Base-by-base conservation (phyloP, 1,140 invertebrate species). In the Ctenoplectra terminalis region DNA sequence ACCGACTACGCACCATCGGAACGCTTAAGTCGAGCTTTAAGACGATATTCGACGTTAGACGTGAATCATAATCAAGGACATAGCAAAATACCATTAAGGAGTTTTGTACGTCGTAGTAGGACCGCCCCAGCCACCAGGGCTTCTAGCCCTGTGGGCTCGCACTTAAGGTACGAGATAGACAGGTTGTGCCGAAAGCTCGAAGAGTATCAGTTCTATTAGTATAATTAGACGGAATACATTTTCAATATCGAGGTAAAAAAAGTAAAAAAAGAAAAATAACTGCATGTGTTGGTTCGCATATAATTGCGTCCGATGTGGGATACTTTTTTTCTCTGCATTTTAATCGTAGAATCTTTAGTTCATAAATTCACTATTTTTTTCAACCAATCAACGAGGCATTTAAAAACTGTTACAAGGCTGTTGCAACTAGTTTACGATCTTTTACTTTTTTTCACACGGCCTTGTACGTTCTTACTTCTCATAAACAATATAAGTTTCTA, bases 1-100 rank as follows among this genome's bases (percentile, higher is more conserved):
- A 70, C 85, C 0, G 90, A 92, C 70, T 91, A 89, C 23, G 69
- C 79, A 4, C 46, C 83, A 0, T 73, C 58, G 29, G 89, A 88
- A 23, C 86, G 69, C 5, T 50, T 67, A 0, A 82, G 84, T 40
- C 71, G 87, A 26, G 61, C 82, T 40, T 73, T 88, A 13, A 92
- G 92, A 64, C 81, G 90, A n/a, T 93, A 87, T 56, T 92, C 92
- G 1, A 93, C 90, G 7, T 75, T 93, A 61, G 93, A 93, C n/a
- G 91, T 93, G 4, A 93, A 94, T 71, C 93, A 93, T 81, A 94
- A 93, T 88, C 93, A 93, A 43, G 93, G 92, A 40, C 73, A 89
- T 11, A 93, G 92, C 67, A 93, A 93, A 72, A 93, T 94, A 74
- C 91, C 93, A 0, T 81, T 93, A 31, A 85, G 92, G 58, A 93